phyloP scores from a whole-genome alignment of 2,797 vertebrate genomes.

The Malacoraja senta region DNA sequence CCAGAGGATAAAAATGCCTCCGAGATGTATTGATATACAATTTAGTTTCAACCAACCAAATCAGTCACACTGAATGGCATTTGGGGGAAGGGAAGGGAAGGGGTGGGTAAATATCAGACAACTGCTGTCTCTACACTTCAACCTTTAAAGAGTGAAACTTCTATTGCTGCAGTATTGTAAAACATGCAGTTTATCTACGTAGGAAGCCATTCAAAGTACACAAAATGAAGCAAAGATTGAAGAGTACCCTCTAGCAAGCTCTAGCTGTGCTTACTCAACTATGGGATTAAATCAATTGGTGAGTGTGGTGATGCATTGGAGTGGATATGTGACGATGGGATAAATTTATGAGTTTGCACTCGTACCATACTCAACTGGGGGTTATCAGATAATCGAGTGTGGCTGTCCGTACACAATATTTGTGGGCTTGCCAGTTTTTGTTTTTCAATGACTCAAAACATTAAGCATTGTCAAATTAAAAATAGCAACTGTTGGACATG shows the following conservation, averaged over 20 bases:
- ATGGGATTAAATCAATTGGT: slow-evolving; percentile 2
- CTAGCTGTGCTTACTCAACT: not conserved
- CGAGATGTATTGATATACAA: slow-evolving; percentile 27
- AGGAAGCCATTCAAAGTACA: not conserved
- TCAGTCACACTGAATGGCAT: not conserved
- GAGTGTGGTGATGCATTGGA: not conserved
- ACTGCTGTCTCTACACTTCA: not conserved
- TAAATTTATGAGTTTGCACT: not conserved
- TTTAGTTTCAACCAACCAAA: slow-evolving; percentile 15
- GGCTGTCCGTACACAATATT: not conserved
- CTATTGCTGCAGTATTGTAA: not conserved
- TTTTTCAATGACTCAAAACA: not conserved
- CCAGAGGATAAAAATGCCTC: not conserved
- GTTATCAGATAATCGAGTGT: not conserved
- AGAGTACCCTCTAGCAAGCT: not conserved
- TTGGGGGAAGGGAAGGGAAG: slow-evolving; percentile 7
- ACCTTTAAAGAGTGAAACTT: not conserved
- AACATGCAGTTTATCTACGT: not conserved
- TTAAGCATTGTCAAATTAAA: not conserved
- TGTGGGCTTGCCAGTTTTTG: not conserved
- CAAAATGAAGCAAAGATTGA: not conserved
- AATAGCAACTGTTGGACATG: not conserved
- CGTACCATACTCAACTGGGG: not conserved
- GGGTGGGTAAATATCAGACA: not conserved
- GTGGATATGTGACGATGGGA: not conserved